Evolutionary conservation across 2,797 vertebrate genomes (phyloP), one percentile per base, ranked within the genome.

Genomic region (Sphenopsis melanotis): DNA sequence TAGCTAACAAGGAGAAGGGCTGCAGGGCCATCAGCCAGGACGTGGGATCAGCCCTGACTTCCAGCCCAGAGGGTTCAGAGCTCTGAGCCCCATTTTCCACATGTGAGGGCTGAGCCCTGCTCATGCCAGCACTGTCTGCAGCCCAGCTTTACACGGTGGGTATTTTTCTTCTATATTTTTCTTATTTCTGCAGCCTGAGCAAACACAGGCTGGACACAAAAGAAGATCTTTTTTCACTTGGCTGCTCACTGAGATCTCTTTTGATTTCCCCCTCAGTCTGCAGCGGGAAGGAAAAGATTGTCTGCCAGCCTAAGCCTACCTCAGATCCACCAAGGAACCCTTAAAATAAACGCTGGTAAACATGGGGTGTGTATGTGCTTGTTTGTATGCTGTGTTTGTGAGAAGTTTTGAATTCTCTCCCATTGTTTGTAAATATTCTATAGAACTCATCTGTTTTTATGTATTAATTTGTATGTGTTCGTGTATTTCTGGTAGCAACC

Each of bases 351-450:
- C 70, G 20, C 44, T 32, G 57, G 85, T 50, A 94, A 93, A 87
- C 68, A 77, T 7, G 74, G 91, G 49, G 75, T 93, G 85, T 87
- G 66, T 95, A 95, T 83, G 80, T 56, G 47, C 66, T 86, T 97
- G 93, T 96, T 97, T 95, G 77, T 91, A 71, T 90, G 83, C 87
- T 20, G 47, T 96, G 95, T 95, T 97, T 97, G 92, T 17, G 5
- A 69, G 91, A 94, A 97, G 90, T 61, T 96, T 89, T 94, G 91
- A 96, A 96, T 96, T 94, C 81, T 44, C 90, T 96, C 94, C 89
- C 94, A 88, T 97, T 97, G 97, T 97, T 97, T 96, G 95, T 95
- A 97, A 97, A 97, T 97, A 97, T 96, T 97, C 96, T 95, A 96
- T 95, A 97, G 88, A 96, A 95, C 93, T 96, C 94, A 89, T 96